Evolutionary conservation across 2,888 invertebrate species (phyloP).

Genomic region (Bimastos eiseni): DNA sequence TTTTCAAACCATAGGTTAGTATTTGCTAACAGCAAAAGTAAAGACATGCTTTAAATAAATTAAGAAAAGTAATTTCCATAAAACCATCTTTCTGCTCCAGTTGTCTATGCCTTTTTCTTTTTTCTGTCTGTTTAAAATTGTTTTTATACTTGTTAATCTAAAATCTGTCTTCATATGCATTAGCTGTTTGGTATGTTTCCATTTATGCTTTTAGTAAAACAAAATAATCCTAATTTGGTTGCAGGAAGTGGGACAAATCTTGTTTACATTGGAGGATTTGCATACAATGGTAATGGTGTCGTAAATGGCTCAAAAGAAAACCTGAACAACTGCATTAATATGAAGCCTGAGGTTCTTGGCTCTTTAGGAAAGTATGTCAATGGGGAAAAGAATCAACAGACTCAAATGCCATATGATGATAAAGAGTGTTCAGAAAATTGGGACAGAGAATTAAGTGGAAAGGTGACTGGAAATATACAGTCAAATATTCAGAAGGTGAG

Average conservation of each 20-base stretch:
- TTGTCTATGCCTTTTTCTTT: not conserved
- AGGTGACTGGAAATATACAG: not conserved
- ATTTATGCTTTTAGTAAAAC: not conserved
- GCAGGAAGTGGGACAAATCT: not conserved
- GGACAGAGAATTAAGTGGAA: not conserved
- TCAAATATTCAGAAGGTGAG: conserved; percentile 13
- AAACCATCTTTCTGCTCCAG: not conserved
- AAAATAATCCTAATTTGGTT: not conserved
- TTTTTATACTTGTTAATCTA: not conserved
- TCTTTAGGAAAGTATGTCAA: not conserved
- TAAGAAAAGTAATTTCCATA: not conserved
- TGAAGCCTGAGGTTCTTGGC: not conserved
- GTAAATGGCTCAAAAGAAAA: not conserved
- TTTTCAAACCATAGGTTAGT: not conserved
- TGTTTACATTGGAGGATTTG: not conserved
- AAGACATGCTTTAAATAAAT: not conserved
- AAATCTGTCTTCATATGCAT: not conserved
- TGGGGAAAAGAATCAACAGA: not conserved
- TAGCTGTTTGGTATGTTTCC: not conserved
- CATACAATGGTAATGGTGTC: not conserved
- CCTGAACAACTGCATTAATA: not conserved
- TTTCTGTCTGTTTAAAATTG: not conserved
- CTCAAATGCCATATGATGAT: not conserved
- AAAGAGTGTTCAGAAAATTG: not conserved
- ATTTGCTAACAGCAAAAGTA: not conserved